phyloP scores from a whole-genome alignment of 1,140 invertebrate species.

The Eciton burchellii region DNA sequence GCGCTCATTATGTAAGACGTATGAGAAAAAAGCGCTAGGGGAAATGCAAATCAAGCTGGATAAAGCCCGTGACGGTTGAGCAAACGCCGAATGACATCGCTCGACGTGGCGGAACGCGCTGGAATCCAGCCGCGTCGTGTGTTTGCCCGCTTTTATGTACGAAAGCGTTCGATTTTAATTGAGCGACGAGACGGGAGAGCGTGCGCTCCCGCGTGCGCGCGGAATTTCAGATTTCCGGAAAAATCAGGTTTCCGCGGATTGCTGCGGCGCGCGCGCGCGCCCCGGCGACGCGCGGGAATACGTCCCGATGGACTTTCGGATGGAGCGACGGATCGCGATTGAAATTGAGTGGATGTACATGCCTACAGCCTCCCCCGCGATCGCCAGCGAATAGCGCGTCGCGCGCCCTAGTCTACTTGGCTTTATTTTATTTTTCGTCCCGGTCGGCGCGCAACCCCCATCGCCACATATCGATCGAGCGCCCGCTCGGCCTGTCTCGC shows the following conservation, averaged over 20 bases:
- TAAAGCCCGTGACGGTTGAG: not conserved
- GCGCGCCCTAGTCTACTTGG: not conserved
- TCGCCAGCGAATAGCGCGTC: slow-evolving; percentile 19
- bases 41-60: not conserved
- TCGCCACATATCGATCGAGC: slow-evolving; percentile 42
- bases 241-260: slow-evolving; percentile 52
- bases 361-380: slow-evolving; percentile 16
- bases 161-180: slow-evolving; percentile 54
- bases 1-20: too few species aligned
- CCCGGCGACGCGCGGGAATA: slow-evolving; percentile 1
- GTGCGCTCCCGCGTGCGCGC: slow-evolving; percentile 4
- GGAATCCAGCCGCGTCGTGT: slow-evolving; percentile 21
- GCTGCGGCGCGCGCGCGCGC: not conserved
- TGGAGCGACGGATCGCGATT: slow-evolving; percentile 16
- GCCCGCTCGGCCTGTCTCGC: slow-evolving; percentile 21
- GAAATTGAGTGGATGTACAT: slow-evolving; percentile 52
- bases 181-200: slow-evolving; percentile 44
- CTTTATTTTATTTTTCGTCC: slow-evolving; percentile 47
- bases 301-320: slow-evolving; percentile 38
- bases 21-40: not conserved
- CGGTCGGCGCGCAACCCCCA: slow-evolving; percentile 13
- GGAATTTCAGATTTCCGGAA: slow-evolving; percentile 53
- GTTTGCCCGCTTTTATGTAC: slow-evolving; percentile 55
- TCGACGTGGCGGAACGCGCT: slow-evolving; percentile 8
- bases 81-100: slow-evolving; percentile 3